Conservation (phyloP, 2,888 invertebrate genomes). For the Tetropium fuscum region DNA sequence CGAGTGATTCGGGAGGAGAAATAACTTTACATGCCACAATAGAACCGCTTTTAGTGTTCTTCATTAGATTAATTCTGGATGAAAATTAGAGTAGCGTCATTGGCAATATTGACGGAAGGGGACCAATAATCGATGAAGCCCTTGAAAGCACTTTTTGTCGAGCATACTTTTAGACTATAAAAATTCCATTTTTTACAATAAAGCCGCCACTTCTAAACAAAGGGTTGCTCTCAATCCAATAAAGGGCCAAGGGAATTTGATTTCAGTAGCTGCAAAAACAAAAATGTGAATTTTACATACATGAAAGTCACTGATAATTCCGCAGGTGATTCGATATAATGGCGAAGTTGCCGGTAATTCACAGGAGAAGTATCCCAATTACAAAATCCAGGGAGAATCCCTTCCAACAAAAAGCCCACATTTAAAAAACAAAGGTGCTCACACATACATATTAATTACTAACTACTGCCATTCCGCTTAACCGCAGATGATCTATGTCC, state of each 20-base stretch:
- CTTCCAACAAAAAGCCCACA: not conserved
- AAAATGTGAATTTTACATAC: too few species aligned
- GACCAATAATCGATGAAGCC: slow-evolving; percentile 5
- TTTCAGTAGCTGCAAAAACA: too few species aligned
- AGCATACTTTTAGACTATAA: not conserved
- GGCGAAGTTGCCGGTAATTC: not conserved
- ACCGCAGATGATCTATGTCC: slow-evolving; percentile 18
- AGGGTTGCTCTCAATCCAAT: not conserved
- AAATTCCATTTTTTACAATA: slow-evolving; percentile 15
- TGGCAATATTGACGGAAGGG: slow-evolving; percentile 4
- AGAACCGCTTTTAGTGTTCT: slow-evolving; percentile 2
- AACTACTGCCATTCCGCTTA: slow-evolving; percentile 15
- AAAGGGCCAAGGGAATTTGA: too few species aligned
- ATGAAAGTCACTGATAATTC: too few species aligned
- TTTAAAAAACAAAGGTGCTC: slow-evolving; percentile 8
- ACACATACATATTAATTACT: slow-evolving; percentile 16
- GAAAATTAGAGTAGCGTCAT: slow-evolving; percentile 5
- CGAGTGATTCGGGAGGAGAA: not conserved
- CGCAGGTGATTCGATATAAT: not conserved
- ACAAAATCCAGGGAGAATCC: not conserved
- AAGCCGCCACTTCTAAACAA: slow-evolving; percentile 2
- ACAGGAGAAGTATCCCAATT: not conserved
- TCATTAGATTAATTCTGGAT: slow-evolving; percentile 12
- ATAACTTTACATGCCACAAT: slow-evolving; percentile 10
- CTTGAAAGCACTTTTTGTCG: not conserved